These are phyloP conservation scores for Venustaconcha ellipsiformis DNA, from an alignment of 1,140 invertebrate species.

Conservation along the genomic window DNA sequence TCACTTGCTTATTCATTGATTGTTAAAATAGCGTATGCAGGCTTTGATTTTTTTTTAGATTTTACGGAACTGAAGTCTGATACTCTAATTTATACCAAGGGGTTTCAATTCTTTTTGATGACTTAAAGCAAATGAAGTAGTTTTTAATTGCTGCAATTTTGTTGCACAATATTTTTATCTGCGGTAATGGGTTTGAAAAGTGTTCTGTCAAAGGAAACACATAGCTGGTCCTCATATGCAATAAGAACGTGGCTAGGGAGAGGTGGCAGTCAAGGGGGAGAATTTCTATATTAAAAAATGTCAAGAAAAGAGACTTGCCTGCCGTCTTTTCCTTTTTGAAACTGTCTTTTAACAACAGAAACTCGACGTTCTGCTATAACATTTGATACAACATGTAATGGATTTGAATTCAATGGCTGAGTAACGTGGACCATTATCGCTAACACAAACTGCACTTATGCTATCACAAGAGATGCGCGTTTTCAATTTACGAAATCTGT, in stretches of 20 bases:
- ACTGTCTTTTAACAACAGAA: conserved; percentile 1
- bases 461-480: background rate
- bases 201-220: background rate
- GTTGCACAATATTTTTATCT: too few relatives aligned
- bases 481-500: conserved; percentile 3
- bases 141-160: too few relatives aligned
- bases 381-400: background rate
- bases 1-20: too few relatives aligned
- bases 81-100: too few relatives aligned
- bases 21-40: too few relatives aligned
- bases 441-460: background rate
- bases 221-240: background rate
- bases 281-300: conserved; percentile 9
- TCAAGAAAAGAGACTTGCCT: background rate
- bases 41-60: too few relatives aligned
- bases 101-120: too few relatives aligned
- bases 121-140: too few relatives aligned
- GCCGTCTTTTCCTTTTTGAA: background rate
- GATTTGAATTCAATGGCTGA: background rate
- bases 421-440: conserved; percentile 18
- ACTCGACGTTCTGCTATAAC: conserved; percentile 1
- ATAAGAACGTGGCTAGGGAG: conserved; percentile 1
- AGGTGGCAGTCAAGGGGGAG: background rate
- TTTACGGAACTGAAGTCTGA: too few relatives aligned
- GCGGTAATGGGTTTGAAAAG: too few relatives aligned